Evolutionary conservation across 2,797 vertebrate genomes (phyloP), one percentile per base, ranked within the genome.

Genomic region (Sebastes kiyomatsui): DNA sequence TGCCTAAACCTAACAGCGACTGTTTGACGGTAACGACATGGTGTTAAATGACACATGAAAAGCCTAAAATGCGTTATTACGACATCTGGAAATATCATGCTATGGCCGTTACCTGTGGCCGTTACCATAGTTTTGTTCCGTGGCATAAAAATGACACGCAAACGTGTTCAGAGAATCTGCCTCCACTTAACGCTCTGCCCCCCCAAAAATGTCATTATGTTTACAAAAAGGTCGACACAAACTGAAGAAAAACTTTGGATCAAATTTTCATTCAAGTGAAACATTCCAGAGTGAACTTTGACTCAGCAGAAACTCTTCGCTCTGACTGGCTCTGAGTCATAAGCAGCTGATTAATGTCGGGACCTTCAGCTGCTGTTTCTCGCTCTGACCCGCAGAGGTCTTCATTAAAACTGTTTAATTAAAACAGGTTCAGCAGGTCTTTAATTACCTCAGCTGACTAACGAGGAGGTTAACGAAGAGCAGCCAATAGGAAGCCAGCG

Each of bases 391-490:
- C 25, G 0, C 27, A 3, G 6, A 35, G 23, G 58, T 49, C 64
- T 25, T 62, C 20, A 46, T 65, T 69, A 56, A 20, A 16, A 5
- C 42, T 8, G 56, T 62, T 59, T 79, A 80, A 89, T 89, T 68
- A 79, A 77, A 67, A 55, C 56, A 30, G 67, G 79, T 80, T 84
- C 88, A 87, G 55, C 79, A 70, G 85, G 81, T 83, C 80, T 72
- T 71, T 83, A 81, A 87, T 85, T 75, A 69, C 46, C 67, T 80
- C 69, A 2, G 69, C 81, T 5, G 33, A 8, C 75, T 61, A 5
- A 71, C 7, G 10, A 62, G 64, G 62, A 80, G 83, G 79, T 89
- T 69, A 85, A 83, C 25, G 66, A 85, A 70, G 66, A 83, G 64
- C 77, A 80, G 82, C 82, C 87, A 86, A 86, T 84, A 25, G 55